Conservation (phyloP, 2,113 vertebrate species). For the Pterocles orientalis region DNA sequence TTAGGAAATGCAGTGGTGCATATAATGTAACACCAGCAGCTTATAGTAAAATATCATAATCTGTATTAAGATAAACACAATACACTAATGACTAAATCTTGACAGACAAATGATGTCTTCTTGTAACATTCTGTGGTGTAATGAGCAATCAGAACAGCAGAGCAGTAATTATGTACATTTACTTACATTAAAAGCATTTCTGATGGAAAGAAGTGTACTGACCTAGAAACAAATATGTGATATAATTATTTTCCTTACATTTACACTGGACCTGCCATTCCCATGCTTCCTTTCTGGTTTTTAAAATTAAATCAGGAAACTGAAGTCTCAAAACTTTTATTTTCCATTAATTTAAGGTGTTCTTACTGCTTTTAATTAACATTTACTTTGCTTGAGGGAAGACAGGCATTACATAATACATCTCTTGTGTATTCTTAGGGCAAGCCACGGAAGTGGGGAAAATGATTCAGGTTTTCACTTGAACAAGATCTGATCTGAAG, state of each 20-base stretch:
- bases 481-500: background rate
- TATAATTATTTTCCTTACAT: background rate
- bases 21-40: background rate
- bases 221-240: background rate
- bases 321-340: background rate
- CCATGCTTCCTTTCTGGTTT: background rate
- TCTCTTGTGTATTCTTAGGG: background rate
- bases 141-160: conserved; percentile 31
- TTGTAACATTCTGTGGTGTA: background rate
- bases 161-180: conserved; percentile 18
- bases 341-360: background rate
- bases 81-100: conserved; percentile 11
- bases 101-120: conserved; percentile 22
- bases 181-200: background rate
- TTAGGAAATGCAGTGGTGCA: background rate
- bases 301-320: background rate
- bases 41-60: background rate
- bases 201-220: background rate
- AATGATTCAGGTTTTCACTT: background rate
- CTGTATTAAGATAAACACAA: conserved; percentile 18
- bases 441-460: background rate
- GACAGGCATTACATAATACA: background rate
- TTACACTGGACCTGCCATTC: background rate
- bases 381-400: background rate
- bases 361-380: background rate